Percentiles rank a stretch among this genome's conserved stretches.
Evolutionary conservation across 2,888 invertebrate genomes (phyloP).

Genomic region (Pogonocherus hispidulus): DNA sequence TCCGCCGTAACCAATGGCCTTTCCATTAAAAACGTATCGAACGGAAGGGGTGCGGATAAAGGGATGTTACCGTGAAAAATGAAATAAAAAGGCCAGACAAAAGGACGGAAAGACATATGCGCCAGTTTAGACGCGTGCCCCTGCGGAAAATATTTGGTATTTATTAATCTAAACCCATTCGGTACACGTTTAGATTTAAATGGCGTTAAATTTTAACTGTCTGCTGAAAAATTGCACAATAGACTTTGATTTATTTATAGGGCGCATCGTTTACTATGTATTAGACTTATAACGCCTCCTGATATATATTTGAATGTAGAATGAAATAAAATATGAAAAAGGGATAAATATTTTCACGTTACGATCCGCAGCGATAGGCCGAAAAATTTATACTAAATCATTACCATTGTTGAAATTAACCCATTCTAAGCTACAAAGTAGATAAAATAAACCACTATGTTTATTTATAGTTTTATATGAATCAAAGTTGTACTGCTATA

Average conservation of each 20-base stretch:
- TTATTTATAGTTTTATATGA: no score
- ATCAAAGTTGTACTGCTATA: no score
- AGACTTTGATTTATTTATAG: slow-evolving; percentile 34
- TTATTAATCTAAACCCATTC: slow-evolving; percentile 53
- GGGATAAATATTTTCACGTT: no score
- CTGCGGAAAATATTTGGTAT: slow-evolving; percentile 45
- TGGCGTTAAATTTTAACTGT: slow-evolving; percentile 40
- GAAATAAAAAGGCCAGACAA: slow-evolving; percentile 48
- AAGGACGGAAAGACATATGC: slow-evolving; percentile 45
- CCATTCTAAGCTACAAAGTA: no score
- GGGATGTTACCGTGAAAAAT: slow-evolving; percentile 59
- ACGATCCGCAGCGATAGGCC: no score
- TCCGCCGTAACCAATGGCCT: slow-evolving; percentile 50
- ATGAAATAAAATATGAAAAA: no score
- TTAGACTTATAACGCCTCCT: no score
- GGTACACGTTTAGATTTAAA: slow-evolving; percentile 38
- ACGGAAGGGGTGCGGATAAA: slow-evolving; percentile 57
- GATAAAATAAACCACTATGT: no score
- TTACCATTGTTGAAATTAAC: no score
- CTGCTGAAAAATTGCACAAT: slow-evolving; percentile 34
- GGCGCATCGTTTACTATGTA: not conserved
- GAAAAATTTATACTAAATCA: no score
- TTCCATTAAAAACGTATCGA: slow-evolving; percentile 56
- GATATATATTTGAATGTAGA: no score
- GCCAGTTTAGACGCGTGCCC: slow-evolving; percentile 37